A percentile compares a stretch with the other conserved stretches of the same genome.
These are phyloP conservation scores for Gadopsis marmoratus DNA, from an alignment of 2,797 vertebrate species.

Conservation along the genomic window DNA sequence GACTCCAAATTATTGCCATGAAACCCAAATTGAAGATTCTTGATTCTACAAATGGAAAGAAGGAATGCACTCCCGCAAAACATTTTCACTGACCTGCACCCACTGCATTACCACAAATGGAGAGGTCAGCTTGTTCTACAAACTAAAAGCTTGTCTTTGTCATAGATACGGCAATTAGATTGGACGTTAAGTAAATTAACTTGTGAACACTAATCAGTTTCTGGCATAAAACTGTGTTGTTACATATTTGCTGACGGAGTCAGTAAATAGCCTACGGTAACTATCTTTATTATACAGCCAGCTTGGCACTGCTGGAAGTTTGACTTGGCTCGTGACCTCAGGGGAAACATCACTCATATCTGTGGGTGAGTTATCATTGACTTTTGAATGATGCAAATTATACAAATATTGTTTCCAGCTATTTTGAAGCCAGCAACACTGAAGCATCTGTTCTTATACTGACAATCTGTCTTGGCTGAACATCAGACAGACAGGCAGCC, in stretches of 20 bases:
- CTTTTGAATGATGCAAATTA: conserved; percentile 57
- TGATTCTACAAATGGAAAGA: neutral
- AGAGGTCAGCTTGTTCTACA: conserved; percentile 31
- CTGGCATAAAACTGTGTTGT: conserved; percentile 33
- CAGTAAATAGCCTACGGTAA: conserved; percentile 60
- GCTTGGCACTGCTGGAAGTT: conserved; percentile 68
- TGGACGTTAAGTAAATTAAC: conserved; percentile 44
- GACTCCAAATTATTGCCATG: conserved; percentile 27
- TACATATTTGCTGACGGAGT: conserved; percentile 47
- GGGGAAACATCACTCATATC: conserved; percentile 65
- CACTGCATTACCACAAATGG: conserved; percentile 6
- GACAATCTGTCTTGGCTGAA: conserved; percentile 68
- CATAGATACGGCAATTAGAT: conserved; percentile 37
- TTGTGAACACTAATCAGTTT: conserved; percentile 47
- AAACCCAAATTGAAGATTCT: conserved; percentile 8
- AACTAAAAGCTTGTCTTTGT: conserved; percentile 24
- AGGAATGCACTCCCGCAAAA: neutral
- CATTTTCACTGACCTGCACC: conserved; percentile 2
- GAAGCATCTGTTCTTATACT: conserved; percentile 70
- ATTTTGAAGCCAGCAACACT: conserved; percentile 63
- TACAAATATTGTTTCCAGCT: conserved; percentile 64
- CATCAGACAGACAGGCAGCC: conserved; percentile 65
- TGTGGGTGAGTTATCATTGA: conserved; percentile 64
- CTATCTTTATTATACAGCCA: conserved; percentile 62
- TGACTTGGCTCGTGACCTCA: conserved; percentile 64